Conservation (phyloP, 2,888 invertebrate genomes). For the Lithophane socia region DNA sequence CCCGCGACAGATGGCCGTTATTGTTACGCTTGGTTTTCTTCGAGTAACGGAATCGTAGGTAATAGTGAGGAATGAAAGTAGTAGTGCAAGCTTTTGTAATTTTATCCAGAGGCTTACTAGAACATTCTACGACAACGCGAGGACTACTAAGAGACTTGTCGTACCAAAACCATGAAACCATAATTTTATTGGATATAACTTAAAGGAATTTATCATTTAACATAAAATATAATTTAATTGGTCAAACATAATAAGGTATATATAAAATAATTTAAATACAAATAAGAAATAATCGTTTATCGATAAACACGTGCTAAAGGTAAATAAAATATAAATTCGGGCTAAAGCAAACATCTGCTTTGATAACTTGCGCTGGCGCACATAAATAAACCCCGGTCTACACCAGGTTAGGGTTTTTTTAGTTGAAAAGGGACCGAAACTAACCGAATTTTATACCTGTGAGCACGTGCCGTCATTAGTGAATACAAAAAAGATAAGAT, state of each 20-base stretch:
- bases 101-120: neutral
- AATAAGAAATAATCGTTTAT: conserved; percentile 66
- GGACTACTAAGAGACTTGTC: neutral
- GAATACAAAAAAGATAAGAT: conserved; percentile 71
- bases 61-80: conserved; percentile 35
- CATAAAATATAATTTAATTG: neutral
- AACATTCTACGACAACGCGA: neutral
- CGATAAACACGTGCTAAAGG: conserved; percentile 69
- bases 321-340: conserved; percentile 67
- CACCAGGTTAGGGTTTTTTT: conserved; percentile 55
- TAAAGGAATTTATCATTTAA: neutral
- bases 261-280: conserved; percentile 51
- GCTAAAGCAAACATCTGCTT: conserved; percentile 74
- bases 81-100: conserved; percentile 15
- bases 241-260: neutral
- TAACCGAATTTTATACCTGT: conserved; percentile 75
- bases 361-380: conserved; percentile 68
- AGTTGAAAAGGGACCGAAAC: conserved; percentile 67
- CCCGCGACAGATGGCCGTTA: conserved; percentile 76
- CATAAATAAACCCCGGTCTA: conserved; percentile 64
- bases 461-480: conserved; percentile 75
- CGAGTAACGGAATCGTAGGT: conserved; percentile 65
- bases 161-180: neutral
- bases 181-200: neutral
- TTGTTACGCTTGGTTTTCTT: conserved; percentile 69